Conservation (phyloP, 2,888 invertebrate genomes). For the Sminthurides aquaticus region DNA sequence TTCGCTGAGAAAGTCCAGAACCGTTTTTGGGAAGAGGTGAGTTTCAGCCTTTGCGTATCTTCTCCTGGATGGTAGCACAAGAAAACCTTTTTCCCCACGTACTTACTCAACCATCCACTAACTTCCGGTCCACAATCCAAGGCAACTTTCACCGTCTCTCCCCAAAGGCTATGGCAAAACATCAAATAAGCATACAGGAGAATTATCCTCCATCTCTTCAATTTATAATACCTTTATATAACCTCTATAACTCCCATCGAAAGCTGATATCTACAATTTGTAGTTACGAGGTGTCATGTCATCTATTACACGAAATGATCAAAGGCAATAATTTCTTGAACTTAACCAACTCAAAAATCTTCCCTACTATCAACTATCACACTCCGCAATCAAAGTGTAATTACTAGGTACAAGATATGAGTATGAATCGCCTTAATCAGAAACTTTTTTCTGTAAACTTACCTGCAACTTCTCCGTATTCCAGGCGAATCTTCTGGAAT, state of each 20-base stretch:
- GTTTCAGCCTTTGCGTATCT: constrained; percentile 20
- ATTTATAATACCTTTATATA: too few relatives aligned
- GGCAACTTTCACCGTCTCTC: constrained; percentile 22
- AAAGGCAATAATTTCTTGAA: too few relatives aligned
- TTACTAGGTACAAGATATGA: neutral
- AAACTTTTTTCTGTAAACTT: neutral
- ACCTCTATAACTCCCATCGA: too few relatives aligned
- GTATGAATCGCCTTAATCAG: constrained; percentile 19
- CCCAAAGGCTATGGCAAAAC: constrained; percentile 20
- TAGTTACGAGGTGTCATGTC: too few relatives aligned
- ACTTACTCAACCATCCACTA: constrained; percentile 24
- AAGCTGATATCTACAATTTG: too few relatives aligned
- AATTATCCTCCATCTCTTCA: too few relatives aligned
- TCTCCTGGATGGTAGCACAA: constrained; percentile 25
- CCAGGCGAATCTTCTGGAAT: constrained; percentile 30
- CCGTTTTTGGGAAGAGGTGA: constrained; percentile 8
- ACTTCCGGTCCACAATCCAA: constrained; percentile 33
- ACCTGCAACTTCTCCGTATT: constrained; percentile 26
- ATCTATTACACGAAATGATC: too few relatives aligned
- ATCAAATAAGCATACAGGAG: too few relatives aligned
- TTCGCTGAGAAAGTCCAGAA: constrained; percentile 24
- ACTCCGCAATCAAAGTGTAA: neutral
- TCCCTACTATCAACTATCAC: neutral
- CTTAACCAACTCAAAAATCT: too few relatives aligned
- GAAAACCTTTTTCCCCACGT: constrained; percentile 16